A percentile compares a stretch with the other conserved stretches of the same genome.
These are phyloP conservation scores for Lasioglossum marginatum DNA, from an alignment of 2,888 invertebrate genomes.

Conservation along the genomic window DNA sequence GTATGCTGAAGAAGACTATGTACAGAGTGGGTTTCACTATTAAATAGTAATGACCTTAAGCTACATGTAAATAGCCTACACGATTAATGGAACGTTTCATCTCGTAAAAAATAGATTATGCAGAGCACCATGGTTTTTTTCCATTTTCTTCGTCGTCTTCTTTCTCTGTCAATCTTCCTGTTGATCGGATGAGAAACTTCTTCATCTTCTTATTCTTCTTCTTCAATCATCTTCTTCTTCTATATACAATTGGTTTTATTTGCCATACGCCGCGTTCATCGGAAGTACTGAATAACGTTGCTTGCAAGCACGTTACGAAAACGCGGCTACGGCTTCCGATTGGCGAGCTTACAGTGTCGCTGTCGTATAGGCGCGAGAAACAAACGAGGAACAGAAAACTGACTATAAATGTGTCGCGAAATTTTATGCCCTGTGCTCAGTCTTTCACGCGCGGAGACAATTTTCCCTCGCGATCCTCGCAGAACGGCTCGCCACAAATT, in stretches of 20 bases:
- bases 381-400: slow-evolving; percentile 83
- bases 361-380: slow-evolving; percentile 60
- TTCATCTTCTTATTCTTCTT: slow-evolving; percentile 30
- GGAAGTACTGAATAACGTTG: slow-evolving; percentile 52
- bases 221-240: slow-evolving; percentile 11
- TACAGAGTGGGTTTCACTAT: slow-evolving; percentile 71
- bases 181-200: neutral
- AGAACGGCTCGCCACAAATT: slow-evolving; percentile 13
- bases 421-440: slow-evolving; percentile 81
- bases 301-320: slow-evolving; percentile 59
- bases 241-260: slow-evolving; percentile 72
- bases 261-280: slow-evolving; percentile 16
- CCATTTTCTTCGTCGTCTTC: slow-evolving; percentile 19
- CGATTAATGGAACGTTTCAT: slow-evolving; percentile 79
- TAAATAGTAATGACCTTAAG: slow-evolving; percentile 77
- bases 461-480: slow-evolving; percentile 27
- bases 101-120: slow-evolving; percentile 77
- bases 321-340: slow-evolving; percentile 45
- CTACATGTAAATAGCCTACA: slow-evolving; percentile 68
- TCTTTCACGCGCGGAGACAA: slow-evolving; percentile 67
- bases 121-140: slow-evolving; percentile 78
- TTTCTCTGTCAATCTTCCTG: neutral
- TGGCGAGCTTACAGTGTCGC: slow-evolving; percentile 61
- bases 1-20: slow-evolving; percentile 66
- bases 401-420: slow-evolving; percentile 82